A percentile compares a stretch with the other conserved stretches of the same genome.
Conservation (phyloP, 1,140 invertebrate species). For the Drosophila sechellia region DNA sequence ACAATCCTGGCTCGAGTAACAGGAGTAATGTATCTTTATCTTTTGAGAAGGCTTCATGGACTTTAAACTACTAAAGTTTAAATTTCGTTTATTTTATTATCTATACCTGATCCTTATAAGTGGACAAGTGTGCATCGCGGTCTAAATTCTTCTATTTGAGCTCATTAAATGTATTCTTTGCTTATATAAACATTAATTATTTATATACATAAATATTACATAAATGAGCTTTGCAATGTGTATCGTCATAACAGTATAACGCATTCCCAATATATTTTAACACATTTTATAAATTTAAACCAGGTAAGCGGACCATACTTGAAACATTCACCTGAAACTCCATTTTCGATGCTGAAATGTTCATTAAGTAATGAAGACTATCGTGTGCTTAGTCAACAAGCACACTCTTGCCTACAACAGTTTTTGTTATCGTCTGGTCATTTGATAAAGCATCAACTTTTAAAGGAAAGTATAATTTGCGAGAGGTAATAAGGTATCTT, state of each 20-base stretch:
- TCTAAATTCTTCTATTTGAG: too few relatives aligned
- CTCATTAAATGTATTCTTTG: too few relatives aligned
- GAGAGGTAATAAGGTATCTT: not conserved
- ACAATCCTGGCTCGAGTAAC: too few relatives aligned
- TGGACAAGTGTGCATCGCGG: too few relatives aligned
- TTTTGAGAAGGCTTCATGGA: too few relatives aligned
- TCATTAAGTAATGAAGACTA: not conserved
- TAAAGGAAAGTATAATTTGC: slow-evolving; percentile 39
- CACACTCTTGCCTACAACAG: slow-evolving; percentile 32
- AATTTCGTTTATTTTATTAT: too few relatives aligned
- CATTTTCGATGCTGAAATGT: slow-evolving; percentile 1
- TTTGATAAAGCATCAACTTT: slow-evolving; percentile 21
- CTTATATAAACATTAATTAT: too few relatives aligned
- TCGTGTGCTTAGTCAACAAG: slow-evolving; percentile 12
- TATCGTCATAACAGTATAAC: not conserved
- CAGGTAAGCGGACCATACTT: not conserved
- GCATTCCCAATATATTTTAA: not conserved
- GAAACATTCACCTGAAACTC: not conserved
- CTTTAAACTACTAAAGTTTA: too few relatives aligned
- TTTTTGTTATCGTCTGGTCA: slow-evolving; percentile 41
- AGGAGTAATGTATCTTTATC: too few relatives aligned
- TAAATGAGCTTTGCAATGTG: too few relatives aligned
- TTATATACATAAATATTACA: too few relatives aligned
- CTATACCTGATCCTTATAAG: too few relatives aligned
- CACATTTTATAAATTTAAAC: not conserved